Percentiles rank a stretch among this genome's conserved stretches.
Evolutionary conservation across 2,113 vertebrate genomes (phyloP).

Genomic region (Cryptomyrus ogoouensis): DNA sequence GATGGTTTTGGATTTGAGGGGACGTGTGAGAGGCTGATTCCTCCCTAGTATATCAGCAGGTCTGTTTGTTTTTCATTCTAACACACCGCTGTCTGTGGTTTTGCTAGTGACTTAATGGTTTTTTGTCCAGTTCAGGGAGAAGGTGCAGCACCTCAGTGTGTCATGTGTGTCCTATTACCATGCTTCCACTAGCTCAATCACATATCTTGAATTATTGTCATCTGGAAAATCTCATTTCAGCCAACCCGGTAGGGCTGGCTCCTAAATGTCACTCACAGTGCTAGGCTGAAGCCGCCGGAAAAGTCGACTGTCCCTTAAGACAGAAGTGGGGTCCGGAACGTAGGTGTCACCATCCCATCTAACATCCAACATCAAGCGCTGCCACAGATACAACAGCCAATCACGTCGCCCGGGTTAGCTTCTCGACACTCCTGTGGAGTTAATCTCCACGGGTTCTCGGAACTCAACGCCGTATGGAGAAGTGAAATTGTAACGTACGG

Average conservation of each 20-base stretch:
- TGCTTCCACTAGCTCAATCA: not conserved
- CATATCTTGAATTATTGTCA: not conserved
- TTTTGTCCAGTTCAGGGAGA: not conserved
- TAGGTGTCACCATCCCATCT: not conserved
- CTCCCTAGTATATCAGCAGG: not conserved
- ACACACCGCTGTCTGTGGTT: not conserved
- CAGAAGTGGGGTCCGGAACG: not conserved
- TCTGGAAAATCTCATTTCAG: not conserved
- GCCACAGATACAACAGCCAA: not conserved
- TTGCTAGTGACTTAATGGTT: not conserved
- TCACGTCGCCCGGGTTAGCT: not conserved
- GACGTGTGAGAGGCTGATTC: not conserved
- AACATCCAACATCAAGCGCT: not conserved
- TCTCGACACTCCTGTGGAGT: not conserved
- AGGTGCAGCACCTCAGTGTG: not conserved
- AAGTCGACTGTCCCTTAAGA: not conserved
- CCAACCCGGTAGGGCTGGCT: not conserved
- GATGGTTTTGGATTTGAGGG: not conserved
- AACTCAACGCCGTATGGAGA: not conserved
- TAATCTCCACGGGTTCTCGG: not conserved
- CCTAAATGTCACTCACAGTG: not conserved
- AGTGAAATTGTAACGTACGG: not conserved
- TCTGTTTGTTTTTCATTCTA: not conserved
- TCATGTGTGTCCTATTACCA: not conserved
- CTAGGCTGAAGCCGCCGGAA: not conserved